Evolutionary conservation across 1,140 invertebrate genomes (phyloP), one percentile per base, ranked within the genome.

Genomic region (Apis florea): DNA sequence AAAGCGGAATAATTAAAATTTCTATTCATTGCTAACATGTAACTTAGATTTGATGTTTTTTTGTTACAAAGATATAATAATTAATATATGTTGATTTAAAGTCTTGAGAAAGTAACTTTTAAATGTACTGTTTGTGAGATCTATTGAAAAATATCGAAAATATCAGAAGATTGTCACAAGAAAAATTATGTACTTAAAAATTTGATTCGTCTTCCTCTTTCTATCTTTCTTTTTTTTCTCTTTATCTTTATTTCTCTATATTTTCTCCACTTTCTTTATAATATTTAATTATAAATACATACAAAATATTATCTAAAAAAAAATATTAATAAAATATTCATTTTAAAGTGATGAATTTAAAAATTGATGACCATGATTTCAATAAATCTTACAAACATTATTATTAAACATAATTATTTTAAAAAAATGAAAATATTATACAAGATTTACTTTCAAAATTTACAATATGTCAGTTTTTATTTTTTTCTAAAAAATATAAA

Each of bases 11-110:
- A 49, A 67, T 75, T 17, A 21, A 51, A 58, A 51, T 67, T 67
- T 24, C 12, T 21, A 51, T 73, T 31, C 77, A 79, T 79, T 73
- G 59, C 59, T 68, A 53, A 75, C 59, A 19, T 75, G 53, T 81
- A 74, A 75, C 5, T 75, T 81, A 15, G 53, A 81, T 67, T 53
- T 58, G 63, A 74, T 59, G 54, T 75, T 75, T 74, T 53, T 81
- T 75, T 56, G 24, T 75, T 21, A 49, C 31, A 67, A 17, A 64
- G 15, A 68, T 19, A 56, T 26, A 51, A 13, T n/a, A 72, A 31
- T 66, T 79, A 63, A 71, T 63, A 53, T 49, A 8, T 72, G 51
- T 54, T n/a, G 2, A 66, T 80, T 54, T 67, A 40, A 21, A 19
- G 13, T 26, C 40, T 40, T 1, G 19, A 67, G 10, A 21, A 68